Conservation (phyloP, 2,113 vertebrate genomes). For the Rhynchopsitta pachyrhyncha region DNA sequence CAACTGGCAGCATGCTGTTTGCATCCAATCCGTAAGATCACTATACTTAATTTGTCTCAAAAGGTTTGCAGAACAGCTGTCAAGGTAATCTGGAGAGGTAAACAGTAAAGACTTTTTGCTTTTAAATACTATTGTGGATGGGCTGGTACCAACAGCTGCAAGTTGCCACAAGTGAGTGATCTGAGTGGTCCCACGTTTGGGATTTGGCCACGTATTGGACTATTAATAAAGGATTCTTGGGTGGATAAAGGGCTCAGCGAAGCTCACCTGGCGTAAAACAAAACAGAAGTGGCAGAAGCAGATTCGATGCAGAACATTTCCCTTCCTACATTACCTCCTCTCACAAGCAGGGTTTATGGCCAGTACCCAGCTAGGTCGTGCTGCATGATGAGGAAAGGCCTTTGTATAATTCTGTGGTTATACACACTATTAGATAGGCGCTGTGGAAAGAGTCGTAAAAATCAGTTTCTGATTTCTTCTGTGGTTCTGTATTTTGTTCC, state of each 20-base stretch:
- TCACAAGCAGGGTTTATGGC: background rate
- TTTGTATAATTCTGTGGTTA: background rate
- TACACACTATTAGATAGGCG: background rate
- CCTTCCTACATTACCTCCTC: background rate
- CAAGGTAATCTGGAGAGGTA: background rate
- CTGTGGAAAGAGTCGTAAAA: background rate
- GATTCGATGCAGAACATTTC: background rate
- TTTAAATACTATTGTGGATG: background rate
- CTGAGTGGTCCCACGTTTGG: rapidly evolving
- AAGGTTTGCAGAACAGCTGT: background rate
- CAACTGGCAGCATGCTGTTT: background rate
- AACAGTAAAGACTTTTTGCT: background rate
- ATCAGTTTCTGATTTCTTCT: background rate
- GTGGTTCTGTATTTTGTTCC: background rate
- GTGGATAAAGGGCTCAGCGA: background rate
- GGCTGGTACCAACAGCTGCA: background rate
- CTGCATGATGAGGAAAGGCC: background rate
- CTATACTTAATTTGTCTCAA: background rate
- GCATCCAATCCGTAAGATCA: background rate
- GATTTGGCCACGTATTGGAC: background rate
- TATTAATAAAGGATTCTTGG: background rate
- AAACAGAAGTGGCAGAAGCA: background rate
- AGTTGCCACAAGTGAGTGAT: background rate
- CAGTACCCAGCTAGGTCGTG: rapidly evolving
- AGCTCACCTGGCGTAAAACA: background rate